Conservation (phyloP, 2,797 vertebrate genomes). For the Mormyrus proboscirostris region DNA sequence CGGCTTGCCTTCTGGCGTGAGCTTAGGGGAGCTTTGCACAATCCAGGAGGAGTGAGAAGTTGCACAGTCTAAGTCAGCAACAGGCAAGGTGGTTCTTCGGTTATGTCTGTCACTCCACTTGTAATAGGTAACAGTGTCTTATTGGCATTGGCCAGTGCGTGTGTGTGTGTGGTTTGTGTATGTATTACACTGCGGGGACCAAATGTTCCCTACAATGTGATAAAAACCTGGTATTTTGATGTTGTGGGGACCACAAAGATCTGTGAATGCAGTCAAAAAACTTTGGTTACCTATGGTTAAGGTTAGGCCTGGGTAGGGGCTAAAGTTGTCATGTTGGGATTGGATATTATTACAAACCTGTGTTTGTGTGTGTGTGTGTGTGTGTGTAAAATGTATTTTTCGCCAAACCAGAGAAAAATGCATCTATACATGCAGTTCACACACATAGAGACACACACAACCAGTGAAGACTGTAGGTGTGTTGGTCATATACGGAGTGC, state of each 20-base stretch:
- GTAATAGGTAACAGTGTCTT: slow-evolving; percentile 15
- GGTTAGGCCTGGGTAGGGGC: not conserved
- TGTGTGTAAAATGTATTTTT: not conserved
- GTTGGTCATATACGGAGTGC: not conserved
- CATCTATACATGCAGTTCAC: not conserved
- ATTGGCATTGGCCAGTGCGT: not conserved
- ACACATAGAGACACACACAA: not conserved
- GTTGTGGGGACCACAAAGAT: not conserved
- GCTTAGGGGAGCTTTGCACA: slow-evolving; percentile 63
- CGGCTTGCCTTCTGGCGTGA: slow-evolving; percentile 51
- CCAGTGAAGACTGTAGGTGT: not conserved
- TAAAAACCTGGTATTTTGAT: not conserved
- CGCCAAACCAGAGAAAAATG: not conserved
- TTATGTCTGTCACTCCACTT: not conserved
- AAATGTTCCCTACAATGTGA: not conserved
- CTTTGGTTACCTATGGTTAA: not conserved
- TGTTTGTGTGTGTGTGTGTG: not conserved
- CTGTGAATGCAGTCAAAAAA: not conserved
- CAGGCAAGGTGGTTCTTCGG: not conserved
- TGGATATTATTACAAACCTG: not conserved
- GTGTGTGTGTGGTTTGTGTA: not conserved
- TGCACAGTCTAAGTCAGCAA: slow-evolving; percentile 40
- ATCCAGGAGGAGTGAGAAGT: slow-evolving; percentile 59
- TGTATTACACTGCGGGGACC: not conserved
- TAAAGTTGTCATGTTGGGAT: not conserved